Percentiles rank a stretch among this genome's conserved stretches.
These are phyloP conservation scores for Notocelia uddmanniana DNA, from an alignment of 2,888 invertebrate genomes.

Conservation along the genomic window DNA sequence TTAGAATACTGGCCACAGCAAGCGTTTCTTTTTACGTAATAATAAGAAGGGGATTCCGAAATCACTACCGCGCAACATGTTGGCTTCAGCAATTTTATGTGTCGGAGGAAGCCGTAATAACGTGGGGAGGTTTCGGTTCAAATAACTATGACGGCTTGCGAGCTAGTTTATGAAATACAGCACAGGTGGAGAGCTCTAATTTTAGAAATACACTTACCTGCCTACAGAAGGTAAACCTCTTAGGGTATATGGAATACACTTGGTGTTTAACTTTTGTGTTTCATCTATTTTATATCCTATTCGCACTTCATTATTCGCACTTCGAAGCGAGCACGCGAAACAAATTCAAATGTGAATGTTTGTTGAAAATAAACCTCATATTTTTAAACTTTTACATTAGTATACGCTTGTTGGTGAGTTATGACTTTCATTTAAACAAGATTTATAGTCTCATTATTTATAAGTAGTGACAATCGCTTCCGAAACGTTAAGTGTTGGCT, in stretches of 20 bases:
- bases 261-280: neutral
- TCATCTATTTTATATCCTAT: neutral
- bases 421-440: neutral
- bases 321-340: neutral
- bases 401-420: neutral
- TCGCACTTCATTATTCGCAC: neutral
- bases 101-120: constrained; percentile 39
- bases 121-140: constrained; percentile 34
- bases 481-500: neutral
- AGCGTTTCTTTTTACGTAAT: constrained; percentile 1
- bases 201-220: neutral
- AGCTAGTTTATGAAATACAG: constrained; percentile 9
- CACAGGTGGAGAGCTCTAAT: constrained; percentile 11
- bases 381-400: neutral
- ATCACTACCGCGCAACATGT: constrained; percentile 24
- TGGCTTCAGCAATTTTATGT: constrained; percentile 33
- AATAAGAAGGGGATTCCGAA: constrained; percentile 13
- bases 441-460: constrained; percentile 8
- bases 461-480: constrained; percentile 1
- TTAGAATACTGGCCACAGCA: neutral
- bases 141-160: constrained; percentile 26
- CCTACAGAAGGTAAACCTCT: neutral
- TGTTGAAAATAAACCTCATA: neutral
- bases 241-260: neutral
- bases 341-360: neutral